Conservation (phyloP, 2,888 invertebrate genomes). For the Drosophila demipolita region DNA sequence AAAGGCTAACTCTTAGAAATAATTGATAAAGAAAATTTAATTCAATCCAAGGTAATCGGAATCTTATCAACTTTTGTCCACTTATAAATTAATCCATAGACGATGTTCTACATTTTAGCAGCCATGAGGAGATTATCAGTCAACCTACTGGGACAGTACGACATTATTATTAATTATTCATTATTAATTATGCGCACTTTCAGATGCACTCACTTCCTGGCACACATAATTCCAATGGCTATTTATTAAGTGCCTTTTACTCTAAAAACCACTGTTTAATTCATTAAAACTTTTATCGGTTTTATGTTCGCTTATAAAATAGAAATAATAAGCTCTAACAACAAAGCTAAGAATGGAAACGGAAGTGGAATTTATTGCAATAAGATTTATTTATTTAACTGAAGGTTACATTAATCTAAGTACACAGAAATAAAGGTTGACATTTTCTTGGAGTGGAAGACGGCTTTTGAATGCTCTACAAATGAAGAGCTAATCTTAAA, state of each 20-base stretch:
- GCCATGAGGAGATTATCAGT: neutral
- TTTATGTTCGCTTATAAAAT: conserved; percentile 15
- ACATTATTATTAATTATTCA: neutral
- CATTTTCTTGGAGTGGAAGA: conserved; percentile 1
- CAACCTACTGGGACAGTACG: conserved; percentile 3
- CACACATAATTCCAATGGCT: conserved; percentile 1
- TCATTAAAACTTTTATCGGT: conserved; percentile 22
- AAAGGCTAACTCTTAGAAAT: conserved; percentile 9
- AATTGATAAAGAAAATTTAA: neutral
- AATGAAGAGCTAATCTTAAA: neutral
- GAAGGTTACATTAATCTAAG: conserved; percentile 63
- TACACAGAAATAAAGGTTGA: conserved; percentile 40
- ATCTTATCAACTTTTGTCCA: conserved; percentile 1
- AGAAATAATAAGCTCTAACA: conserved; percentile 22
- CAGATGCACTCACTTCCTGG: conserved; percentile 34
- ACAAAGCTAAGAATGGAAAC: conserved; percentile 58
- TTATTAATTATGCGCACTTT: conserved; percentile 18
- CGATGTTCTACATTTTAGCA: conserved; percentile 7
- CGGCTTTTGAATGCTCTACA: conserved; percentile 45
- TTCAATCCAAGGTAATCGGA: neutral
- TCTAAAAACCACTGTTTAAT: conserved; percentile 20
- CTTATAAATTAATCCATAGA: conserved; percentile 6
- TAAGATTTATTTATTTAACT: conserved; percentile 59
- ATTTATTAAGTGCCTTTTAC: conserved; percentile 35
- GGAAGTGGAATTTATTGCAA: conserved; percentile 63